Evolutionary conservation across 2,797 vertebrate species (phyloP).

Genomic region (Apodemus agrarius): DNA sequence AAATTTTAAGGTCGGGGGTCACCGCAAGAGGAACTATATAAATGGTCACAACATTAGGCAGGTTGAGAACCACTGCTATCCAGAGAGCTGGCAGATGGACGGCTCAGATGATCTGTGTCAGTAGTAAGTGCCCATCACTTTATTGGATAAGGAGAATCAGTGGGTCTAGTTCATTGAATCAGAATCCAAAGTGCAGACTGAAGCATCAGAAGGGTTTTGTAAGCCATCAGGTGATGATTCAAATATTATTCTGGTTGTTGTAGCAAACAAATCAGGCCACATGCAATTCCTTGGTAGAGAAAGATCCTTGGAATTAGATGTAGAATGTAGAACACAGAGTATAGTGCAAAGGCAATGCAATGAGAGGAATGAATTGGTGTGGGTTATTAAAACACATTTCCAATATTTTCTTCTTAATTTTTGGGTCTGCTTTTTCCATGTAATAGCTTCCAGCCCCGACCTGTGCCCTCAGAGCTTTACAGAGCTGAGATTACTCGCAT

Average conservation of each 20-base stretch:
- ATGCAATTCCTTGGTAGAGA: neutral
- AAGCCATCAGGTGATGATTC: neutral
- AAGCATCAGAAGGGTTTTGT: neutral
- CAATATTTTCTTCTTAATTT: conserved; percentile 66
- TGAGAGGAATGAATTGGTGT: neutral
- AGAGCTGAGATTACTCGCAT: conserved; percentile 49
- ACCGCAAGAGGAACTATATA: neutral
- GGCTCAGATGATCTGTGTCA: neutral
- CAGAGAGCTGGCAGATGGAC: neutral
- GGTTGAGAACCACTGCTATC: neutral
- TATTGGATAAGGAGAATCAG: neutral
- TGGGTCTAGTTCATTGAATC: neutral
- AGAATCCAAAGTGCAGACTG: neutral
- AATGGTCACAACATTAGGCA: neutral
- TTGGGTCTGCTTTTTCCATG: conserved; percentile 50
- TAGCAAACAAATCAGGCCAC: neutral
- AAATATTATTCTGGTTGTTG: neutral
- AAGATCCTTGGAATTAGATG: neutral
- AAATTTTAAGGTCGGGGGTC: too few species aligned
- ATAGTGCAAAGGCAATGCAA: neutral
- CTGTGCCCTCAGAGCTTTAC: conserved; percentile 33
- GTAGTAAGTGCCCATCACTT: neutral
- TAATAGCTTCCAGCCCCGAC: conserved; percentile 75
- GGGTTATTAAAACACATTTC: neutral
- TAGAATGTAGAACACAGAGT: neutral